Evolutionary conservation across 2,797 vertebrate genomes (phyloP), one percentile per base, ranked within the genome.

Genomic region (Gadopsis bispinosus): DNA sequence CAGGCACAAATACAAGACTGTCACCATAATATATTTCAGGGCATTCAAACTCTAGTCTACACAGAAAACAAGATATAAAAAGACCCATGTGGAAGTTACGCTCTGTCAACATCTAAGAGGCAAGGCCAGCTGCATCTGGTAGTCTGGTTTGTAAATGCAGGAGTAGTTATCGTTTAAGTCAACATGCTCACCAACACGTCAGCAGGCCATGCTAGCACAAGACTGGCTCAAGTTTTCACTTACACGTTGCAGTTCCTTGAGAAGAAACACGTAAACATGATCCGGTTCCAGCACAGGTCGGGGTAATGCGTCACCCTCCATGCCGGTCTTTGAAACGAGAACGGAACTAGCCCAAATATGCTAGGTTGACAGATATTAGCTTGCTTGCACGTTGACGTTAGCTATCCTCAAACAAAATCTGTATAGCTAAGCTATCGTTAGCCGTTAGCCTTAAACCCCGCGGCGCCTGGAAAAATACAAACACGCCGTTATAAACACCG

Each of bases 161-260:
- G 2, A n/a, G 48, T 8, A 22, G 0, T 20, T 56, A 12, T 58
- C 22, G 9, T 39, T 45, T 2, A 22, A 22, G 14, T 66, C 19
- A 29, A 35, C 43, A 65, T 69, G 81, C 26, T 72, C 4, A 82
- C 67, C 5, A 82, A 92, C 88, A 90, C 89, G 88, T 92, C 90
- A 90, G 80, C 88, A 84, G 62, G 58, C 60, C 83, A 43, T 1
- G 39, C 4, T 3, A 75, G 72, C 70, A 77, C 8, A 19, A 75
- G 9, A 4, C 13, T 4, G 4, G 31, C 47, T 31, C 2, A 6
- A 0, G 19, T 4, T 61, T 39, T 22, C 75, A 95, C 94, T 95
- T 89, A 95, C 95, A 85, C 87, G 84, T 13, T 93, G 91, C 41
- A 95, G 58, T 64, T 79, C 73, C 61, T 84, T 90, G 0, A 93